These are phyloP conservation scores for Nycteola revayana DNA, from an alignment of 2,888 invertebrate species.

Conservation along the genomic window DNA sequence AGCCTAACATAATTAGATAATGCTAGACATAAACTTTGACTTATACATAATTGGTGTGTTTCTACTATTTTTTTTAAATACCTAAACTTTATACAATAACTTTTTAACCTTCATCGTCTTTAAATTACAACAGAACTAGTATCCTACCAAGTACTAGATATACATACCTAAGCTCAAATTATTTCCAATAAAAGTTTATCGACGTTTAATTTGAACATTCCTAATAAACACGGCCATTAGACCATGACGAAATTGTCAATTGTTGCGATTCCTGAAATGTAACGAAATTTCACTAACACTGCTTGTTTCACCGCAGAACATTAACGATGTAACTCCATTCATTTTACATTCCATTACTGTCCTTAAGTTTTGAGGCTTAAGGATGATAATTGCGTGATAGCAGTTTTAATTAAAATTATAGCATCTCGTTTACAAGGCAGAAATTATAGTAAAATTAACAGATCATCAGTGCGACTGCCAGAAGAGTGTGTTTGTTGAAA, in stretches of 20 bases:
- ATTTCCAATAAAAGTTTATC: conserved; percentile 20
- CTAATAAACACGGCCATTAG: conserved; percentile 40
- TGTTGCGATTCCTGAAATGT: conserved; percentile 42
- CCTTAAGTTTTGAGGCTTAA: conserved; percentile 11
- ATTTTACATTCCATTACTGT: conserved; percentile 14
- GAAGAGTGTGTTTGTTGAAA: no score
- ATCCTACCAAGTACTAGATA: no score
- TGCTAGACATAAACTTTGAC: no score
- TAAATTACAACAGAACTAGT: no score
- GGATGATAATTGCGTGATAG: conserved; percentile 18
- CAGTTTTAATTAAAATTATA: conserved; percentile 44
- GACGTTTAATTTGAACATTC: conserved; percentile 34
- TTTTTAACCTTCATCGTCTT: no score
- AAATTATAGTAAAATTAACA: conserved; percentile 18
- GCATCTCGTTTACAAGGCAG: conserved; percentile 33
- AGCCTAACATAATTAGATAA: no score
- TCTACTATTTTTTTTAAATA: no score
- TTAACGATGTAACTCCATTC: conserved; percentile 28
- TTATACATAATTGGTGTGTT: no score
- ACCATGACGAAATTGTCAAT: conserved; percentile 39
- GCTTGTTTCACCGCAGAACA: conserved; percentile 19
- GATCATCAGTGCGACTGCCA: no score
- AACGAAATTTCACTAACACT: conserved; percentile 47
- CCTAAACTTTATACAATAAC: no score
- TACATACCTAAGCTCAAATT: conserved; percentile 1